These are phyloP conservation scores for Drosophila recens DNA, from an alignment of 2,888 invertebrate genomes.

Conservation along the genomic window DNA sequence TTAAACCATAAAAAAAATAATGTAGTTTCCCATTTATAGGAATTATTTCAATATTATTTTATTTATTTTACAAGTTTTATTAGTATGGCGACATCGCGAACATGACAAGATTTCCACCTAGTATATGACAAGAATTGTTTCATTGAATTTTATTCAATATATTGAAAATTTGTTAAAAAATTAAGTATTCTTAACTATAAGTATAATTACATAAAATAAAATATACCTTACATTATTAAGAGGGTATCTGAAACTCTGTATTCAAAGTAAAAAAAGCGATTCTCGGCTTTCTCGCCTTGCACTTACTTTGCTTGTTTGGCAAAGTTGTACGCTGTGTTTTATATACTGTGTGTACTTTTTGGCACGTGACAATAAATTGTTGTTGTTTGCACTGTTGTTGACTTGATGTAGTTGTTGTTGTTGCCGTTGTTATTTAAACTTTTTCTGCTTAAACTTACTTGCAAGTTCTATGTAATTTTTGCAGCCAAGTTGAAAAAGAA, in stretches of 20 bases:
- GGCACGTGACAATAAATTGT: conserved; percentile 80
- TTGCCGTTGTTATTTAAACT: background rate
- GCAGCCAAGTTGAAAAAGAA: conserved; percentile 56
- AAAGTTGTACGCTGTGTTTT: conserved; percentile 69
- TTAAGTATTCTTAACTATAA: no score
- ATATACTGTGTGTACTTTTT: conserved; percentile 69
- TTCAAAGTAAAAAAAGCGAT: conserved; percentile 4
- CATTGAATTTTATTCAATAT: no score
- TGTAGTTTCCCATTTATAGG: no score
- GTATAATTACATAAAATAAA: background rate
- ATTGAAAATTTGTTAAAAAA: no score
- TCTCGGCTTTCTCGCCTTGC: conserved; percentile 39
- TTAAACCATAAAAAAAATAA: no score
- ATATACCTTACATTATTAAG: background rate
- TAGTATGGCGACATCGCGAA: no score
- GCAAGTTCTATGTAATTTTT: conserved; percentile 57
- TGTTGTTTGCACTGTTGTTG: conserved; percentile 52
- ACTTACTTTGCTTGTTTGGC: conserved; percentile 67
- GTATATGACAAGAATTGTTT: no score
- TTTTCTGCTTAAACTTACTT: conserved; percentile 39
- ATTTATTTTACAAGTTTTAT: no score
- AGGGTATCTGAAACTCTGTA: conserved; percentile 27
- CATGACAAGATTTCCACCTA: no score
- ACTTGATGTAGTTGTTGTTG: conserved; percentile 26
- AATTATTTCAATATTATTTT: no score